Evolutionary conservation across 2,797 vertebrate genomes (phyloP).

Genomic region (Pseudochirops corinnae): DNA sequence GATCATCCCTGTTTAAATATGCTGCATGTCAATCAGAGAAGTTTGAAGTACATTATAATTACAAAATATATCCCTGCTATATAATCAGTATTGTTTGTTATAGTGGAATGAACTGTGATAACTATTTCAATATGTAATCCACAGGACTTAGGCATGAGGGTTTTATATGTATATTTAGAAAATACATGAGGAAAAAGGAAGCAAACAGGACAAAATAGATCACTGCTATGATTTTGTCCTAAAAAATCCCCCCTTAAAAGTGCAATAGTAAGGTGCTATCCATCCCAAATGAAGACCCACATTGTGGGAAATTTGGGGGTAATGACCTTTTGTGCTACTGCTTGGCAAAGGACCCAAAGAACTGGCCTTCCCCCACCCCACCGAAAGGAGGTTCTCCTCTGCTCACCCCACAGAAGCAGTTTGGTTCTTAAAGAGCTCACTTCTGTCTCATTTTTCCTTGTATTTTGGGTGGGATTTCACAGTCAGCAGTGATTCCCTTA

Average conservation of each 20-base stretch:
- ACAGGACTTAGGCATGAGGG: neutral
- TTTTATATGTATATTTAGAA: conserved; percentile 39
- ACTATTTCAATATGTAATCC: conserved; percentile 36
- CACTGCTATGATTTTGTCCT: neutral
- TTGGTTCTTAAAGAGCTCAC: neutral
- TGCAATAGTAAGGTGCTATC: neutral
- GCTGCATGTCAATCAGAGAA: conserved; percentile 72
- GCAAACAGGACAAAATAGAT: neutral
- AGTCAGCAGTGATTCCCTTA: neutral
- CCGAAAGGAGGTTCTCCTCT: neutral
- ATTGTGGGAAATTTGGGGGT: neutral
- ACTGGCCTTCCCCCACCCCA: neutral
- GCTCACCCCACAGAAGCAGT: neutral
- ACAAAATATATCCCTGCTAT: conserved; percentile 75
- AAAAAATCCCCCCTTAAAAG: neutral
- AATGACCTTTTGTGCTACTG: neutral
- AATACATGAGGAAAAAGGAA: conserved; percentile 10
- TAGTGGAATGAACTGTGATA: conserved; percentile 27
- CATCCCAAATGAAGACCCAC: neutral
- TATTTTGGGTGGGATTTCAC: neutral
- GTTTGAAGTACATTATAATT: conserved; percentile 78
- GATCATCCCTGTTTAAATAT: conserved; percentile 80
- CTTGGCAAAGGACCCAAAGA: neutral
- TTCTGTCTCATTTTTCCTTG: conserved; percentile 6
- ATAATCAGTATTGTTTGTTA: conserved; percentile 77